These are phyloP conservation scores for Apamea sordens DNA, from an alignment of 2,888 invertebrate species.

Conservation along the genomic window DNA sequence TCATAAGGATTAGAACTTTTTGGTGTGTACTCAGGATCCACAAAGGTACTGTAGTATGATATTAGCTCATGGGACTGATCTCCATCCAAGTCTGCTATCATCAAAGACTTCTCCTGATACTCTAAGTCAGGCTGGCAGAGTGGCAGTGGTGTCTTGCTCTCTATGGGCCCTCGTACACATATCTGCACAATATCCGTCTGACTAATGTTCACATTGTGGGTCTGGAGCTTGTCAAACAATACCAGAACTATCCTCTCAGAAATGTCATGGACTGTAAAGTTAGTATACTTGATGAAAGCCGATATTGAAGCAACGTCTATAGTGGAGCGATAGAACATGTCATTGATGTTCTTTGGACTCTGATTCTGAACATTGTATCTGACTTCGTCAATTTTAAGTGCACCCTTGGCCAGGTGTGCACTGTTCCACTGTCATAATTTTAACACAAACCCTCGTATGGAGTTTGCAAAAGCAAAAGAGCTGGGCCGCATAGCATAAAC, in stretches of 20 bases:
- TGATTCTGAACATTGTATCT: slow-evolving; percentile 85
- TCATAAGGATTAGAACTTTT: slow-evolving; percentile 83
- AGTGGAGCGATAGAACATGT: slow-evolving; percentile 82
- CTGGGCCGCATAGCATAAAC: slow-evolving; percentile 94
- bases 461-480: slow-evolving; percentile 91
- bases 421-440: slow-evolving; percentile 96
- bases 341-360: slow-evolving; percentile 85
- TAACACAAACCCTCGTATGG: slow-evolving; percentile 93
- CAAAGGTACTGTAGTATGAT: slow-evolving; percentile 93
- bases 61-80: slow-evolving; percentile 95
- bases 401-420: slow-evolving; percentile 88
- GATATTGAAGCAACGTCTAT: slow-evolving; percentile 85
- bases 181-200: slow-evolving; percentile 94
- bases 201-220: slow-evolving; percentile 94
- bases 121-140: slow-evolving; percentile 94
- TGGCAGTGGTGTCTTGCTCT: slow-evolving; percentile 78
- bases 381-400: slow-evolving; percentile 85
- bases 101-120: slow-evolving; percentile 93
- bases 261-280: slow-evolving; percentile 90
- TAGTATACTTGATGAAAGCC: slow-evolving; percentile 85
- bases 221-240: slow-evolving; percentile 93
- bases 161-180: slow-evolving; percentile 88
- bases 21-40: slow-evolving; percentile 82
- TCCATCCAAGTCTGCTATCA: slow-evolving; percentile 94
- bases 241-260: slow-evolving; percentile 94